Base-by-base conservation (phyloP, 1,140 invertebrate genomes). In the Drosophila lowei region DNA sequence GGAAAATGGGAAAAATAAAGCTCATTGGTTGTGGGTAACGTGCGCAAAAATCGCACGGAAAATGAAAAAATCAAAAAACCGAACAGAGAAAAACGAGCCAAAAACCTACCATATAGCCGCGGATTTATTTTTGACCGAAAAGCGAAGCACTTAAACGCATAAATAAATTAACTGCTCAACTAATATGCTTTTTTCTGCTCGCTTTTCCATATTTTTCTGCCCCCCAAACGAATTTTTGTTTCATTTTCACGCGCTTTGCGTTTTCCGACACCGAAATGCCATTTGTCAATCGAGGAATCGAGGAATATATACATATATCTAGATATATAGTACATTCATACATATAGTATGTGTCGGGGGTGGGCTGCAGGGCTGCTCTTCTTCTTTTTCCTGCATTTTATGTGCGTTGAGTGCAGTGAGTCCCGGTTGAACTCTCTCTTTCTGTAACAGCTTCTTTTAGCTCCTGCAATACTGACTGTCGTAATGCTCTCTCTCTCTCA, bases 101-200 rank as follows among this genome's bases (percentile, higher is more conserved):
- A 11, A 74, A 74, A 66, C 62, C 59, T 66, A 18, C 1, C 18
- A 18, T 18, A 75, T 84, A 47, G 63, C 70, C 60, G 70, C 34
- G 53, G 76, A 78, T 88, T 77, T 88, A 86, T 86, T 86, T 86
- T 74, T 86, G 86, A 76, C 52, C 41, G 18, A 15, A 59, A 55
- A 63, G n/a, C 46, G 11, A 13, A 48, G 47, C 74, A 83, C 72
- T 81, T 79, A 75, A 84, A 75, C 48, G 49, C 79, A 84, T 84
- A 79, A 83, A 83, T 83, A 84, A 84, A 79, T 84, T 84, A 84
- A 85, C 79, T 84, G 55, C 13, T 54, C 61, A 79, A 80, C 61
- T 80, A 77, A 81, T 72, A 72, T 61, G 30, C 48, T 55, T 70
- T 64, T 62, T 52, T 28, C 16, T 41, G 25, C 48, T 41, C 23